Percentiles rank a stretch among this genome's conserved stretches.
phyloP scores from a whole-genome alignment of 2,113 vertebrate species.

The Mesocricetus auratus region DNA sequence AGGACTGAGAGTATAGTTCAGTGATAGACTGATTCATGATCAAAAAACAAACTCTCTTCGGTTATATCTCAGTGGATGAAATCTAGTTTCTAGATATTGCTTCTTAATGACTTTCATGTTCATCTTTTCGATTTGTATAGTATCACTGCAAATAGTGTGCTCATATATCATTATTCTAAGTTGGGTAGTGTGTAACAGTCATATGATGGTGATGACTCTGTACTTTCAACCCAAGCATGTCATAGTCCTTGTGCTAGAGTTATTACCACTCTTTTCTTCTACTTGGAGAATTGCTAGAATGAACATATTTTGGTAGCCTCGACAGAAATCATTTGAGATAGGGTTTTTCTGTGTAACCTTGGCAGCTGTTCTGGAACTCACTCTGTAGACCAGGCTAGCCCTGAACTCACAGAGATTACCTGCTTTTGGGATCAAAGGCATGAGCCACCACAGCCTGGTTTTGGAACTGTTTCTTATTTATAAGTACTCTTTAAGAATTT shows the following conservation, averaged over 20 bases:
- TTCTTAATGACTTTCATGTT: conserved; percentile 27
- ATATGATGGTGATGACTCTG: conserved; percentile 8
- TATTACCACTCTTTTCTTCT: neutral
- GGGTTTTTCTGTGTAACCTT: too few relatives aligned
- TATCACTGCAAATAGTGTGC: conserved; percentile 6
- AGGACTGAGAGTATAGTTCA: neutral
- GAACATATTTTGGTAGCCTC: neutral
- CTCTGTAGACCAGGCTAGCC: too few relatives aligned
- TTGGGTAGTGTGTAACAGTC: neutral
- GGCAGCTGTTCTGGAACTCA: too few relatives aligned
- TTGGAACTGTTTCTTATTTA: conserved; percentile 31
- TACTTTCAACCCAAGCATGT: neutral
- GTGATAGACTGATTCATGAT: neutral
- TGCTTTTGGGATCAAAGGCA: too few relatives aligned
- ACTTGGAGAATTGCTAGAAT: conserved; percentile 31
- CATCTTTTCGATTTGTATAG: neutral
- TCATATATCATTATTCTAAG: neutral
- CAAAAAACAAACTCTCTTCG: neutral
- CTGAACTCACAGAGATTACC: too few relatives aligned
- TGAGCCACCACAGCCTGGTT: too few relatives aligned
- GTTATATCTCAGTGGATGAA: neutral
- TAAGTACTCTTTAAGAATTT: neutral
- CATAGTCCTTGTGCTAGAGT: neutral
- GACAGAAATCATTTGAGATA: neutral
- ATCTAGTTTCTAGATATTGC: conserved; percentile 9